Evolutionary conservation across 1,140 invertebrate genomes (phyloP).

Genomic region (Macrobrachium nipponense): DNA sequence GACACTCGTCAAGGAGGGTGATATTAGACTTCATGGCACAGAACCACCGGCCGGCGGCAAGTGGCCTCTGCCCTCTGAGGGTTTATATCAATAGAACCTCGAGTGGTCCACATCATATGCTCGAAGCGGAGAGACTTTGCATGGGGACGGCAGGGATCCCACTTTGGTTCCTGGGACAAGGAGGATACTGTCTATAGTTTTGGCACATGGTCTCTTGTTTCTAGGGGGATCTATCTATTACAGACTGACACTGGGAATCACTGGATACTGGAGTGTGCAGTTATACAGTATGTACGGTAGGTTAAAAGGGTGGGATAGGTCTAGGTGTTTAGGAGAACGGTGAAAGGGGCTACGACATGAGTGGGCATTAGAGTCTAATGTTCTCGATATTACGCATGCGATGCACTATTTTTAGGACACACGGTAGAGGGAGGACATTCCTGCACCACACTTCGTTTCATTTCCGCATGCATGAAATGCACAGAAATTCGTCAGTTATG

Average conservation of each 20-base stretch:
- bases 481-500: slow-evolving; percentile 1
- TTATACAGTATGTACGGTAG: background rate
- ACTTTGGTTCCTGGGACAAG: slow-evolving; percentile 42
- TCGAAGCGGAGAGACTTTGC: slow-evolving; percentile 43
- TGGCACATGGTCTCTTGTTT: background rate
- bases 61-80: too few relatives aligned
- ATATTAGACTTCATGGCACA: too few relatives aligned
- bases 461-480: slow-evolving; percentile 33
- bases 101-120: slow-evolving; percentile 43
- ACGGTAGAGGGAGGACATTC: background rate
- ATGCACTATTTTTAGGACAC: slow-evolving; percentile 11
- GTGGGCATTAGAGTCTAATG: background rate
- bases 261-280: background rate
- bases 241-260: slow-evolving; percentile 1
- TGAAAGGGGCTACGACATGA: slow-evolving; percentile 17
- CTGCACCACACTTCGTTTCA: slow-evolving; percentile 11
- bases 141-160: slow-evolving; percentile 31
- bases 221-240: slow-evolving; percentile 21
- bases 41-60: too few relatives aligned
- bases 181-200: slow-evolving; percentile 4
- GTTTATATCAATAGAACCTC: slow-evolving; percentile 30
- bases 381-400: slow-evolving; percentile 9
- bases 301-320: background rate
- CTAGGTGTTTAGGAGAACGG: background rate
- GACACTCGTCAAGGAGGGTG: too few relatives aligned